Conservation (phyloP, 2,113 vertebrate genomes). For the Coptodon bakossiorum region DNA sequence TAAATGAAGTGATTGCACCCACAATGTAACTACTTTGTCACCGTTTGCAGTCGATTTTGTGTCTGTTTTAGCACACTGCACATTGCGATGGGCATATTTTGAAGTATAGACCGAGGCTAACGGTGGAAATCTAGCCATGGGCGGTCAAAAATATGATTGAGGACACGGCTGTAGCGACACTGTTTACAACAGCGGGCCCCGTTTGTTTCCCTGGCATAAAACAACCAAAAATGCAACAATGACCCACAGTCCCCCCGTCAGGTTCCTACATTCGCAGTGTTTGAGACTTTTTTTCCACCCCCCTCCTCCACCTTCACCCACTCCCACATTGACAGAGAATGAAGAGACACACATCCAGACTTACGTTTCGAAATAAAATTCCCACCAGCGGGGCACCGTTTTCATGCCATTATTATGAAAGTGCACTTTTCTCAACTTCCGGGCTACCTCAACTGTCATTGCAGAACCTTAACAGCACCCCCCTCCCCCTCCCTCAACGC, state of each 20-base stretch:
- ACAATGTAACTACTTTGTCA: not conserved
- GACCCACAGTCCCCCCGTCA: conserved; percentile 44
- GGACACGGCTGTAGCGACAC: not conserved
- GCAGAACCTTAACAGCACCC: not conserved
- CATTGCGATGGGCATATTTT: not conserved
- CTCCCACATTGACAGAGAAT: conserved; percentile 21
- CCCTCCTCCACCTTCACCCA: conserved; percentile 23
- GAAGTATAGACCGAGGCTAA: conserved; percentile 7
- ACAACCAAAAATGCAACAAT: conserved; percentile 22
- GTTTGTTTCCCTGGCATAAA: not conserved
- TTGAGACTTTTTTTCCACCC: conserved; percentile 43
- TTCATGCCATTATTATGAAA: not conserved
- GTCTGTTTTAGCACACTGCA: not conserved
- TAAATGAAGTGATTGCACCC: not conserved
- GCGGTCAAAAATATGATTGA: not conserved
- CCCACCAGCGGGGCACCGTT: rapidly evolving
- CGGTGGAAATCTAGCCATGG: not conserved
- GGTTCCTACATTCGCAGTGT: conserved; percentile 54
- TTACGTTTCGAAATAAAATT: not conserved
- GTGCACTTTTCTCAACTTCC: not conserved
- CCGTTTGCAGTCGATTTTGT: not conserved
- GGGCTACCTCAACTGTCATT: not conserved
- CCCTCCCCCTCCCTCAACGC: conserved; percentile 37
- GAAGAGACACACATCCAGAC: not conserved
- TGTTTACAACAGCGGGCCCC: not conserved